Evolutionary conservation across 2,113 vertebrate genomes (phyloP).

Genomic region (Oncorhynchus masou): DNA sequence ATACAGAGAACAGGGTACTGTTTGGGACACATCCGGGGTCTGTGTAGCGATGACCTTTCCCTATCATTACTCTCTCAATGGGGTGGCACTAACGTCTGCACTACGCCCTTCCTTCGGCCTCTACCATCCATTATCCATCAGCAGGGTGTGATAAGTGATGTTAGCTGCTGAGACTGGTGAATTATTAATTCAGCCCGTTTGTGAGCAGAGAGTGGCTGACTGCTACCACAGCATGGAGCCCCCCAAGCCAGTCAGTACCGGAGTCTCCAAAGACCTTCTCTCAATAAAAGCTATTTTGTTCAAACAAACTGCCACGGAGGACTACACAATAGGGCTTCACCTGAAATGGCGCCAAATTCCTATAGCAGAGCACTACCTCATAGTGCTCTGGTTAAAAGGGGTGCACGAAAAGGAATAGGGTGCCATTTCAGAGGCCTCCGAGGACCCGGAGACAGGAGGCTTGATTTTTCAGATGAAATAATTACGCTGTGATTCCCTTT

Average conservation of each 20-base stretch:
- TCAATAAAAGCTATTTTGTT: conserved; percentile 40
- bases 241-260: no score
- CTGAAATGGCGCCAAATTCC: no score
- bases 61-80: conserved; percentile 39
- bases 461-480: no score
- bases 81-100: conserved; percentile 36
- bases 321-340: background rate
- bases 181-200: conserved; percentile 39
- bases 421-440: no score
- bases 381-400: no score
- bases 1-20: no score
- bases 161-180: conserved; percentile 15
- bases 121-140: conserved; percentile 35
- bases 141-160: conserved; percentile 10
- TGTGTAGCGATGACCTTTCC: conserved; percentile 12
- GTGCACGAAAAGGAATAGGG: no score
- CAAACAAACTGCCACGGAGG: conserved; percentile 11
- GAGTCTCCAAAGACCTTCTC: conserved; percentile 24
- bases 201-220: conserved; percentile 24
- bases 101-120: conserved; percentile 33
- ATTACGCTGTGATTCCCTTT: background rate
- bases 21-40: background rate
- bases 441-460: no score
- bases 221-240: conserved; percentile 28
- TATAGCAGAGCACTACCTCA: no score